These are phyloP conservation scores for Lottia scabra DNA, from an alignment of 2,888 invertebrate genomes.

Conservation along the genomic window DNA sequence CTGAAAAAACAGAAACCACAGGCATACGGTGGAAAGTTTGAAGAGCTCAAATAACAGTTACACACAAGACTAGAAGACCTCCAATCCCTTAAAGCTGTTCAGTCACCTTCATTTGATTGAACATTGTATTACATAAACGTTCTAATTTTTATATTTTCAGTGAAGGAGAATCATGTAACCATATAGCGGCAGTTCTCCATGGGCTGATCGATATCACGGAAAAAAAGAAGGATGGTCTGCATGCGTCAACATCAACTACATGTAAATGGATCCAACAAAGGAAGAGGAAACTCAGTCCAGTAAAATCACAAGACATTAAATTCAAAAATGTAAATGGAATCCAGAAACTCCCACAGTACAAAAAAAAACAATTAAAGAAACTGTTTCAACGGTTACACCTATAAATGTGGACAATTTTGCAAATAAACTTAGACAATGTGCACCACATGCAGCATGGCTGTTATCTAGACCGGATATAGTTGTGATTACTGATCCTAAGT, in stretches of 20 bases:
- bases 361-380: not conserved
- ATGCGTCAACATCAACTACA: constrained; percentile 13
- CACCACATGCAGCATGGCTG: not conserved
- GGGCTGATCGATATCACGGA: constrained; percentile 20
- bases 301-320: constrained; percentile 4
- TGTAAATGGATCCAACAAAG: constrained; percentile 25
- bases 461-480: not conserved
- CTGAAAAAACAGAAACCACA: too few relatives aligned
- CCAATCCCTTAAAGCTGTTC: too few relatives aligned
- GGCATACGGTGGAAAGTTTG: too few relatives aligned
- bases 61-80: too few relatives aligned
- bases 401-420: not conserved
- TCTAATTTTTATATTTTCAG: not conserved
- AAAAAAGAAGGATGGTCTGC: constrained; percentile 20
- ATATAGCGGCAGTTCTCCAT: constrained; percentile 23
- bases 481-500: not conserved
- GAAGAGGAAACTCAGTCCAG: constrained; percentile 19
- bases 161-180: constrained; percentile 13
- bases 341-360: not conserved
- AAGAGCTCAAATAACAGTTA: too few relatives aligned
- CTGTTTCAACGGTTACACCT: not conserved
- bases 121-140: too few relatives aligned
- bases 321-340: not conserved
- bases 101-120: too few relatives aligned
- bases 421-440: not conserved